A percentile compares a stretch with the other conserved stretches of the same genome.
Conservation (phyloP, 2,888 invertebrate species). For the Pollenia labialis region DNA sequence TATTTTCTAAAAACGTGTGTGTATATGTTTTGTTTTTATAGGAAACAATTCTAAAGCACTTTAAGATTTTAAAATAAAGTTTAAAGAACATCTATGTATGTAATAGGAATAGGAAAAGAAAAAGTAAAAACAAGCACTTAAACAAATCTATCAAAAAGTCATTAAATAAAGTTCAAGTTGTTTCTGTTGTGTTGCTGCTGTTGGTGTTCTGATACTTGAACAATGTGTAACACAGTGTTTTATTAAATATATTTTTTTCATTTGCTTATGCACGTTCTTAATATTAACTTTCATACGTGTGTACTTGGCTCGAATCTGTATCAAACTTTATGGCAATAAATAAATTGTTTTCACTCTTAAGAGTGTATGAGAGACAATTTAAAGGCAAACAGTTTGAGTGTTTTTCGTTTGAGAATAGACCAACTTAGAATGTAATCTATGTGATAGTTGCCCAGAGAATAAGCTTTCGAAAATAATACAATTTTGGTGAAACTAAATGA, state of each 20-base stretch:
- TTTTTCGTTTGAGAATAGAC: not conserved
- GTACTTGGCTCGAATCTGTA: slow-evolving; percentile 1
- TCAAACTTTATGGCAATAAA: slow-evolving; percentile 31
- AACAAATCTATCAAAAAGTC: slow-evolving; percentile 29
- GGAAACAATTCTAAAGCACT: not conserved
- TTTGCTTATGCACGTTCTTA: not conserved
- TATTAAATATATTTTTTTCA: not conserved
- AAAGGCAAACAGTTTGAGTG: not conserved
- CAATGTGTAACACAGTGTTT: not conserved
- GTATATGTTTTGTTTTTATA: too few relatives aligned
- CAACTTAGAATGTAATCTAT: slow-evolving; percentile 37
- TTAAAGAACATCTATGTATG: not conserved
- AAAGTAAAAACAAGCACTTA: too few relatives aligned
- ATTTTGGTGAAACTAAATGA: slow-evolving; percentile 6
- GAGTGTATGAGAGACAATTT: slow-evolving; percentile 10
- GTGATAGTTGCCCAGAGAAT: slow-evolving; percentile 46
- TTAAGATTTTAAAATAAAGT: not conserved
- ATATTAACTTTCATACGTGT: slow-evolving; percentile 14
- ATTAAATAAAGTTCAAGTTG: slow-evolving; percentile 41
- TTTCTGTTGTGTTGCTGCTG: not conserved
- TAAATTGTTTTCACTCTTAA: slow-evolving; percentile 39
- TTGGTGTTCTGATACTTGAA: not conserved
- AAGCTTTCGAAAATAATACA: not conserved
- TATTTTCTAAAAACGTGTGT: not conserved
- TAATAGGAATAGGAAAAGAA: not conserved